A percentile compares a stretch with the other conserved stretches of the same genome.
Conservation (phyloP, 2,797 vertebrate genomes). For the Typhlichthys eigenmanni region DNA sequence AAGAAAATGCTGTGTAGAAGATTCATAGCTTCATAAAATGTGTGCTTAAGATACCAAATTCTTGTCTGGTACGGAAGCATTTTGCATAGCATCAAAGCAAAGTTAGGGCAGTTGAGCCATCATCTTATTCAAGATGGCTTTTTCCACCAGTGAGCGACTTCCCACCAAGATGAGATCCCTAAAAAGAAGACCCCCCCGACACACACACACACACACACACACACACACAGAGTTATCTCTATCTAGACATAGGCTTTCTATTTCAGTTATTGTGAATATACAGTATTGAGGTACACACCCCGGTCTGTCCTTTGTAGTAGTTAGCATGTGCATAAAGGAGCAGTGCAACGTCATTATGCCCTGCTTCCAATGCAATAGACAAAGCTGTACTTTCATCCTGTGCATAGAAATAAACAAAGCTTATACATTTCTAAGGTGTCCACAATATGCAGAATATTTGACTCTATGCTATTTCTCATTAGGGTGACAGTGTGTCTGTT, state of each 20-base stretch:
- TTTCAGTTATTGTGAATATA: slow-evolving; percentile 8
- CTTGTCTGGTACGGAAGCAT: not conserved
- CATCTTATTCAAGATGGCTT: slow-evolving; percentile 78
- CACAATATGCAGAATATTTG: no score
- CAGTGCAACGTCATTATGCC: slow-evolving; percentile 93
- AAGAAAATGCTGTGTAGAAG: no score
- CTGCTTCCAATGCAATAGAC: slow-evolving; percentile 94
- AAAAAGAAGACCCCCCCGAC: slow-evolving; percentile 20
- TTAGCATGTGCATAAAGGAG: slow-evolving; percentile 94
- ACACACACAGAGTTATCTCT: no score
- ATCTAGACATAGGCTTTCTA: no score
- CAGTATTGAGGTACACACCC: slow-evolving; percentile 70
- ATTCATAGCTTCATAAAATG: not conserved
- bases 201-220: no score
- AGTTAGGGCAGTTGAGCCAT: slow-evolving; percentile 38
- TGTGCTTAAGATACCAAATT: not conserved
- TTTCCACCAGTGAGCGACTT: slow-evolving; percentile 81
- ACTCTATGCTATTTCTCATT: no score
- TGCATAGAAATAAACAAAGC: slow-evolving; percentile 23
- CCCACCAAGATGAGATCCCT: slow-evolving; percentile 84
- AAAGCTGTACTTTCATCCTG: slow-evolving; percentile 95
- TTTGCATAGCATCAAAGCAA: slow-evolving; percentile 50
- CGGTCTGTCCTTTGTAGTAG: slow-evolving; percentile 87
- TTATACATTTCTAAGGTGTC: not conserved
- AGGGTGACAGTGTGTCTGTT: no score